phyloP scores from a whole-genome alignment of 2,797 vertebrate genomes.

The Anguilla obscura region DNA sequence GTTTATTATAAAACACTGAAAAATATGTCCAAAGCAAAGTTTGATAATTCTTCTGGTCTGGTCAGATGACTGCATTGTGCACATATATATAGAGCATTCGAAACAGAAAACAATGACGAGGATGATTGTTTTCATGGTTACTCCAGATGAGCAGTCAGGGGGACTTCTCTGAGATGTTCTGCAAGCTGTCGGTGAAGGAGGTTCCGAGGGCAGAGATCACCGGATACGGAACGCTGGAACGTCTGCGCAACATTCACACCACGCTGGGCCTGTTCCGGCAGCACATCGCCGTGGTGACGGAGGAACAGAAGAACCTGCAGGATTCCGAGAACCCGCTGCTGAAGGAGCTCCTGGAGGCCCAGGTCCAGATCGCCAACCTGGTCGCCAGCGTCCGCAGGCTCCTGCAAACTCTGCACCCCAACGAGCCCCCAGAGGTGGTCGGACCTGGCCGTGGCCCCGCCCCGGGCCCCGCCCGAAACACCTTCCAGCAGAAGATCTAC shows the following conservation, averaged over 20 bases:
- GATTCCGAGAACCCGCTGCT: conserved; percentile 52
- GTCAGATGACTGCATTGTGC: background rate
- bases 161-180: conserved; percentile 64
- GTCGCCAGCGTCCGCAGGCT: conserved; percentile 43
- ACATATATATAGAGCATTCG: background rate
- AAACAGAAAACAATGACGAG: background rate
- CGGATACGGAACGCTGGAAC: conserved; percentile 63
- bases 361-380: conserved; percentile 37
- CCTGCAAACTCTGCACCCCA: conserved; percentile 68
- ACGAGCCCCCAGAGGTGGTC: conserved; percentile 64
- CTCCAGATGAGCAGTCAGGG: conserved; percentile 69
- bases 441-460: conserved; percentile 43
- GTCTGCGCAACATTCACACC: conserved; percentile 60
- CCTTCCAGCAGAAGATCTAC: conserved; percentile 79
- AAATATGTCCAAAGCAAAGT: conserved; percentile 27
- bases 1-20: background rate
- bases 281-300: conserved; percentile 66
- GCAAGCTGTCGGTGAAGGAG: conserved; percentile 58
- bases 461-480: conserved; percentile 65
- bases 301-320: conserved; percentile 74
- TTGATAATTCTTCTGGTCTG: conserved; percentile 4
- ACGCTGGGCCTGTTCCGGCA: conserved; percentile 64
- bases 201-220: conserved; percentile 67
- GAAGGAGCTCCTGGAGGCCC: conserved; percentile 24
- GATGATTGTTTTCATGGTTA: conserved; percentile 18